These are phyloP conservation scores for Pimpla rufipes DNA, from an alignment of 2,888 invertebrate genomes.

Conservation along the genomic window DNA sequence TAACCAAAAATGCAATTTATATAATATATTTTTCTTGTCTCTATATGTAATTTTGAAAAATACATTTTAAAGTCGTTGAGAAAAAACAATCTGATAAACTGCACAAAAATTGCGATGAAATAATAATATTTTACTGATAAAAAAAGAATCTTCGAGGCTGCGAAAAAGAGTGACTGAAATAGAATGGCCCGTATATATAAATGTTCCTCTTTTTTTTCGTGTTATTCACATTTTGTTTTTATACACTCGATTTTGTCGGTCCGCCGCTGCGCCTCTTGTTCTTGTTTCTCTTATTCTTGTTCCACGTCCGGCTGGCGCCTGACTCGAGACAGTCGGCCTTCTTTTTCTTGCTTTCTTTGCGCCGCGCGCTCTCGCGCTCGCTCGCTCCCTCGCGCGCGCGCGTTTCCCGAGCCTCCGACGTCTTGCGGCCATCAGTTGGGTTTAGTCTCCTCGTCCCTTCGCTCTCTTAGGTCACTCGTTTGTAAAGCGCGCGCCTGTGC, in stretches of 20 bases:
- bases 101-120: background rate
- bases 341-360: constrained; percentile 41
- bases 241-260: constrained; percentile 48
- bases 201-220: constrained; percentile 32
- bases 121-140: background rate
- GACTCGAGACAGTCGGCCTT: constrained; percentile 44
- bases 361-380: constrained; percentile 2
- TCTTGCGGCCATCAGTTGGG: constrained; percentile 27
- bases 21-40: no score
- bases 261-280: constrained; percentile 56
- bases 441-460: constrained; percentile 32
- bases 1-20: no score
- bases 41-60: no score
- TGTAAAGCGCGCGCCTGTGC: constrained; percentile 36
- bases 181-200: background rate
- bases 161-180: background rate
- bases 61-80: no score
- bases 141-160: background rate
- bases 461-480: constrained; percentile 38
- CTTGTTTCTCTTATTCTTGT: constrained; percentile 70
- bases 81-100: background rate
- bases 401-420: constrained; percentile 30
- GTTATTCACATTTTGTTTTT: constrained; percentile 45
- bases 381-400: constrained; percentile 33
- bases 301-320: constrained; percentile 69